Conservation (phyloP, 2,797 vertebrate species). For the Heterohyrax brucei region DNA sequence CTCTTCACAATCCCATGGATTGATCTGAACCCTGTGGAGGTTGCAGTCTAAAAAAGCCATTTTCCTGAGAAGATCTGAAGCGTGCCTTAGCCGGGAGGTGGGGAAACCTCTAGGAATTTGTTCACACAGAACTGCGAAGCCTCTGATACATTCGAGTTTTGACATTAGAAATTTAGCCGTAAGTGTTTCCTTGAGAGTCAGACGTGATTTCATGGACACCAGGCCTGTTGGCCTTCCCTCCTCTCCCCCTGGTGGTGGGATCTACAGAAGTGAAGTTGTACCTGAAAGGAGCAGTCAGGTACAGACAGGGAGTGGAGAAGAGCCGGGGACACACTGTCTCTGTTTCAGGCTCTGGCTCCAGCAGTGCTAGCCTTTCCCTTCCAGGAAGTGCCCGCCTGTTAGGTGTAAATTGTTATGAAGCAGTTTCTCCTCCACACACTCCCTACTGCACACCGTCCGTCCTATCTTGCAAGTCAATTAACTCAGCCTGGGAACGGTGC, state of each 20-base stretch:
- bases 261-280: background rate
- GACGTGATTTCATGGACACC: background rate
- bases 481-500: background rate
- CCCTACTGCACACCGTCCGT: background rate
- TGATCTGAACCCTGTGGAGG: background rate
- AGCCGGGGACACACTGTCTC: background rate
- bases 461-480: background rate
- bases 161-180: background rate
- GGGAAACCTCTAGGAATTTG: background rate
- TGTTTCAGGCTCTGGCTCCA: background rate
- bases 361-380: background rate
- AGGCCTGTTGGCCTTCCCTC: background rate
- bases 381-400: background rate
- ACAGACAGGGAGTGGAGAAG: background rate
- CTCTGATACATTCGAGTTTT: background rate
- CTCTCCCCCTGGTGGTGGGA: background rate
- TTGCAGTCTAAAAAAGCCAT: background rate
- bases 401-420: background rate
- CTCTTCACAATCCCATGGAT: background rate
- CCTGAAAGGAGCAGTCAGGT: background rate
- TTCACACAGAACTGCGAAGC: background rate
- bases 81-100: background rate
- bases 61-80: constrained; percentile 13
- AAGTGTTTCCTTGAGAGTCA: background rate
- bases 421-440: background rate